Percentiles rank a stretch among this genome's conserved stretches.
These are phyloP conservation scores for Euura saliciscinereae DNA, from an alignment of 1,140 invertebrate species.

Conservation along the genomic window DNA sequence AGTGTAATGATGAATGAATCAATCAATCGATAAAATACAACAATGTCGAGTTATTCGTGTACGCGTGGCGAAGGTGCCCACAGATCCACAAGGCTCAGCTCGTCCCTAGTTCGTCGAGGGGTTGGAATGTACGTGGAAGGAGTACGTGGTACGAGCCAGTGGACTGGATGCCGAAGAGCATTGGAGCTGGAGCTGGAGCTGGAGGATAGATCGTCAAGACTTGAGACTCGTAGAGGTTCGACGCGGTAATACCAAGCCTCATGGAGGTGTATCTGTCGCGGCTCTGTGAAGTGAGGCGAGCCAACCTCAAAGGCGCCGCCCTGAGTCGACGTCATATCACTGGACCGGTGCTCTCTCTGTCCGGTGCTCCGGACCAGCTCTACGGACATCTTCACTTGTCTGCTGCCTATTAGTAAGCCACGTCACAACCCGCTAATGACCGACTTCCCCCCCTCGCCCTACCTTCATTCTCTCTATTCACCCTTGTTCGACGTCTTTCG, in stretches of 20 bases:
- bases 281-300: background rate
- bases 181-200: background rate
- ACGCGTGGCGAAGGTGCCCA: background rate
- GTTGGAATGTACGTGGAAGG: background rate
- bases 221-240: background rate
- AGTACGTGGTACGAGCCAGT: background rate
- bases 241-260: no score
- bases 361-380: conserved; percentile 13
- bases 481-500: background rate
- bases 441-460: conserved; percentile 17
- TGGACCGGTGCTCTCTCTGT: conserved; percentile 24
- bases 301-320: conserved; percentile 44
- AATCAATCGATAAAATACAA: no score
- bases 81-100: background rate
- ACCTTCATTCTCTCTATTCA: background rate
- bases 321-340: conserved; percentile 36
- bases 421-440: conserved; percentile 44
- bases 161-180: background rate
- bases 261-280: conserved; percentile 11
- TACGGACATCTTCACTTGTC: conserved; percentile 42
- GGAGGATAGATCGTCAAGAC: background rate
- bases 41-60: background rate
- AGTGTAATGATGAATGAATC: no score
- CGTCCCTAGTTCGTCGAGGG: background rate
- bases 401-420: conserved; percentile 42